Evolutionary conservation across 92 coral and sea anemone species (phyloP).

Genomic region (Scolanthus callimorphus): DNA sequence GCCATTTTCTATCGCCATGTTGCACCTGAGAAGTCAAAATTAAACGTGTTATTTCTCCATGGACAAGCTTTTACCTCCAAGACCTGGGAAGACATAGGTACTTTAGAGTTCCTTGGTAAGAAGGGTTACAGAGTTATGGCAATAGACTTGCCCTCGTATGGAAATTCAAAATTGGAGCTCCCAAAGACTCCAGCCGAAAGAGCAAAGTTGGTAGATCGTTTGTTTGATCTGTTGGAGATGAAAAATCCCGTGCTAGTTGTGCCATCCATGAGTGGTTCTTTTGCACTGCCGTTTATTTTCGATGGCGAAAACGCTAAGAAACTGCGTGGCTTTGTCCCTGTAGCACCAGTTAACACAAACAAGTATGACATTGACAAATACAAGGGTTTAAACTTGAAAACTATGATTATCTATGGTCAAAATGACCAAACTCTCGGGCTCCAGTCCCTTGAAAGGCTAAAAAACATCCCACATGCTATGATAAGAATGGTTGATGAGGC

Average conservation of each 20-base stretch:
- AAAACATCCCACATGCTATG: slow-evolving; percentile 56
- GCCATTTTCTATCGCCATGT: slow-evolving; percentile 63
- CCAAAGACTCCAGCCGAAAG: slow-evolving; percentile 29
- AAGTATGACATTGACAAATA: slow-evolving; percentile 32
- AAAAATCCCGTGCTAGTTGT: slow-evolving; percentile 63
- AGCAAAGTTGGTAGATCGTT: slow-evolving; percentile 41
- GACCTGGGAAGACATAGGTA: slow-evolving; percentile 64
- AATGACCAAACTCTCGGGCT: slow-evolving; percentile 45
- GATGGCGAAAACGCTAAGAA: slow-evolving; percentile 19
- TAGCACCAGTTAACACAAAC: slow-evolving; percentile 68
- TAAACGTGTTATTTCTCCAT: slow-evolving; percentile 58
- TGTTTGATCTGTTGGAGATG: slow-evolving; percentile 29
- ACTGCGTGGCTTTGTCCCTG: slow-evolving; percentile 71
- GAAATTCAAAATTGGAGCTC: slow-evolving; percentile 36
- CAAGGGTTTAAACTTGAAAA: slow-evolving; percentile 37
- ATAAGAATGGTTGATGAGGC: slow-evolving; percentile 60
- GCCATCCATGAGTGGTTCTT: slow-evolving; percentile 88
- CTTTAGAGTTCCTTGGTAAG: slow-evolving; percentile 48
- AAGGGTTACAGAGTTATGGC: slow-evolving; percentile 70
- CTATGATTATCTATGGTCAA: slow-evolving; percentile 75
- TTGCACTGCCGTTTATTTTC: slow-evolving; percentile 70
- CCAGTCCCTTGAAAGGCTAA: slow-evolving; percentile 43
- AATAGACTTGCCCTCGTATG: slow-evolving; percentile 69
- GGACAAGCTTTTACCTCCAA: slow-evolving; percentile 72
- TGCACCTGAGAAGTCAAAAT: slow-evolving; percentile 26